Conservation (phyloP, 2,888 invertebrate species). For the Cosmopolites sordidus region DNA sequence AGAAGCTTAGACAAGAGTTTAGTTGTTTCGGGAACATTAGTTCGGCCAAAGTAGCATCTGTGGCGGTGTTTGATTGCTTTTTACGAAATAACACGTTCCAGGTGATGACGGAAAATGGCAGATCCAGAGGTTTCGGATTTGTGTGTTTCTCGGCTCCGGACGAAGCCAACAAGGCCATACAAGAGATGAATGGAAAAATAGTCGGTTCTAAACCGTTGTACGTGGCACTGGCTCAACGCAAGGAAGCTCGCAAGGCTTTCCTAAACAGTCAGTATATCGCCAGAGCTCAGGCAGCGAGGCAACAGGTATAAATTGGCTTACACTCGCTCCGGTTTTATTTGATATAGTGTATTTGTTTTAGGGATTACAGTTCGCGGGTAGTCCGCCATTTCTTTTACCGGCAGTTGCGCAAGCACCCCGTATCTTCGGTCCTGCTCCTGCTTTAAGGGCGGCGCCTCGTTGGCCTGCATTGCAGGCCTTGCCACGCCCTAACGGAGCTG, state of each 20-base stretch:
- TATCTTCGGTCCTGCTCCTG: slow-evolving; percentile 54
- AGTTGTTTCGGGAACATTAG: slow-evolving; percentile 64
- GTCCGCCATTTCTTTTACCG: slow-evolving; percentile 21
- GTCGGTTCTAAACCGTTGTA: slow-evolving; percentile 66
- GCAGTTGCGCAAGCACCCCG: slow-evolving; percentile 58
- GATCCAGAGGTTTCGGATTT: slow-evolving; percentile 60
- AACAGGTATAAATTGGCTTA: slow-evolving; percentile 45
- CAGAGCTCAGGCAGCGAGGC: slow-evolving; percentile 59
- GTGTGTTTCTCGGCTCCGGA: slow-evolving; percentile 67
- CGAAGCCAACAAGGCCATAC: slow-evolving; percentile 67
- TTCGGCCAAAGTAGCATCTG: slow-evolving; percentile 62
- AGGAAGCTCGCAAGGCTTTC: slow-evolving; percentile 66
- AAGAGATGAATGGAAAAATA: slow-evolving; percentile 68
- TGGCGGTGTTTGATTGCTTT: no score
- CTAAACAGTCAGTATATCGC: slow-evolving; percentile 66
- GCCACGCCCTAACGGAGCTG: slow-evolving; percentile 64
- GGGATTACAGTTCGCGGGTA: slow-evolving; percentile 23
- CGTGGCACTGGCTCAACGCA: slow-evolving; percentile 68
- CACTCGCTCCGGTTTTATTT: no score
- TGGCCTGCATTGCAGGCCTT: slow-evolving; percentile 64
- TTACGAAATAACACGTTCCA: neutral
- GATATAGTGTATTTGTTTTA: no score
- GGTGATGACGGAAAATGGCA: slow-evolving; percentile 47
- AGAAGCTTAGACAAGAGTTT: slow-evolving; percentile 61
- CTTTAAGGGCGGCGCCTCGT: slow-evolving; percentile 79